phyloP scores from a whole-genome alignment of 2,888 invertebrate species.

The Agrochola lota region DNA sequence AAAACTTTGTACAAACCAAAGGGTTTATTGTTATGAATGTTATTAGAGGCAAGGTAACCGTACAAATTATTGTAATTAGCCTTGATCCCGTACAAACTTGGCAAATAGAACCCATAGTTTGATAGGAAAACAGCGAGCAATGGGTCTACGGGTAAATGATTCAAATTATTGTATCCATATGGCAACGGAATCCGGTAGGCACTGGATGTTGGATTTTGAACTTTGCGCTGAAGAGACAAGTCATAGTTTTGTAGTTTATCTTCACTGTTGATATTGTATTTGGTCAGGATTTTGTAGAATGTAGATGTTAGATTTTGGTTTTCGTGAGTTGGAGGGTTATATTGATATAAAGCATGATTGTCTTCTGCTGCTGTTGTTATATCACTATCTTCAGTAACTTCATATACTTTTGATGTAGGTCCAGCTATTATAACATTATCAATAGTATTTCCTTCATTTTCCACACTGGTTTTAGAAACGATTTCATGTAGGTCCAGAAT shows the following conservation, averaged over 20 bases:
- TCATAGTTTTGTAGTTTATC: slow-evolving; percentile 81
- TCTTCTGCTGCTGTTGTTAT: slow-evolving; percentile 40
- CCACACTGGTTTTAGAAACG: neutral
- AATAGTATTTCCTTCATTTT: neutral
- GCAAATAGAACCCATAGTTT: slow-evolving; percentile 91
- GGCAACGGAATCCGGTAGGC: slow-evolving; percentile 65
- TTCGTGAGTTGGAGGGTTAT: slow-evolving; percentile 49
- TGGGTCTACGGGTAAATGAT: slow-evolving; percentile 91
- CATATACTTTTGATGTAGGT: slow-evolving; percentile 62
- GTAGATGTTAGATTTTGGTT: slow-evolving; percentile 65
- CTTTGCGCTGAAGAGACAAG: slow-evolving; percentile 72
- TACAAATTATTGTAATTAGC: slow-evolving; percentile 89
- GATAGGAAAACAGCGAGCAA: slow-evolving; percentile 91
- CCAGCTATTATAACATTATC: neutral
- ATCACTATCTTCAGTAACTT: slow-evolving; percentile 72
- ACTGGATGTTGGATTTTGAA: slow-evolving; percentile 56
- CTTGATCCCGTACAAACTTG: slow-evolving; percentile 78
- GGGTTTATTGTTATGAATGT: slow-evolving; percentile 92
- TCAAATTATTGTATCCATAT: slow-evolving; percentile 87
- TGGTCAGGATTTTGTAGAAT: slow-evolving; percentile 76
- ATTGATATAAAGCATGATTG: slow-evolving; percentile 54
- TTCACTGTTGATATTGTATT: slow-evolving; percentile 79
- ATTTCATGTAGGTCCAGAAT: neutral
- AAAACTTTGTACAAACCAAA: slow-evolving; percentile 91
- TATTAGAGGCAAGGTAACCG: slow-evolving; percentile 91